phyloP scores from a whole-genome alignment of 2,113 vertebrate genomes.

The Actenoides hombroni region DNA sequence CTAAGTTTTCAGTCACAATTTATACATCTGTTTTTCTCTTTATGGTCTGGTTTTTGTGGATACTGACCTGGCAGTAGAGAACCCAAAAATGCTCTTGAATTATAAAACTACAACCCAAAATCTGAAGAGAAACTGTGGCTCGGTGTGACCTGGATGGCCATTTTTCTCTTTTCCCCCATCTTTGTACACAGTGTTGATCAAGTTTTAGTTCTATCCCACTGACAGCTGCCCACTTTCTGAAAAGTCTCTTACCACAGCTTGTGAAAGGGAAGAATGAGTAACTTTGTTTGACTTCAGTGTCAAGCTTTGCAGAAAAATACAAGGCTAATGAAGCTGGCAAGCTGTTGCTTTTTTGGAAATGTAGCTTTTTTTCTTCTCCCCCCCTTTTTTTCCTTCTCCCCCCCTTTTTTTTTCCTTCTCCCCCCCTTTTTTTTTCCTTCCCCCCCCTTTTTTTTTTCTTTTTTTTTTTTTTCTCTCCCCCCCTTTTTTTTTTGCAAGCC shows the following conservation, averaged over 20 bases:
- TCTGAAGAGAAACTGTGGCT: neutral
- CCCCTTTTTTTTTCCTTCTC: no score
- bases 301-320: neutral
- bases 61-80: neutral
- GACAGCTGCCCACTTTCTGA: neutral
- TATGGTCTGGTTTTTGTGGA: neutral
- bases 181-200: neutral
- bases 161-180: neutral
- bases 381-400: no score
- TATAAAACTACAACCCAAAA: neutral
- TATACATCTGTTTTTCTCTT: neutral
- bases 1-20: neutral
- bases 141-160: neutral
- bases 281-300: neutral
- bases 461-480: neutral
- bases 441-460: neutral
- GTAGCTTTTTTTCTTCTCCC: neutral
- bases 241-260: neutral
- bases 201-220: neutral
- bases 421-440: no score
- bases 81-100: neutral
- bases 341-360: neutral
- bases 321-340: neutral
- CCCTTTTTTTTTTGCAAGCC: neutral
- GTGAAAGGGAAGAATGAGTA: neutral